Evolutionary conservation across 1,140 invertebrate genomes (phyloP), one percentile per base, ranked within the genome.

Genomic region (Hylaeus anthracinus): DNA sequence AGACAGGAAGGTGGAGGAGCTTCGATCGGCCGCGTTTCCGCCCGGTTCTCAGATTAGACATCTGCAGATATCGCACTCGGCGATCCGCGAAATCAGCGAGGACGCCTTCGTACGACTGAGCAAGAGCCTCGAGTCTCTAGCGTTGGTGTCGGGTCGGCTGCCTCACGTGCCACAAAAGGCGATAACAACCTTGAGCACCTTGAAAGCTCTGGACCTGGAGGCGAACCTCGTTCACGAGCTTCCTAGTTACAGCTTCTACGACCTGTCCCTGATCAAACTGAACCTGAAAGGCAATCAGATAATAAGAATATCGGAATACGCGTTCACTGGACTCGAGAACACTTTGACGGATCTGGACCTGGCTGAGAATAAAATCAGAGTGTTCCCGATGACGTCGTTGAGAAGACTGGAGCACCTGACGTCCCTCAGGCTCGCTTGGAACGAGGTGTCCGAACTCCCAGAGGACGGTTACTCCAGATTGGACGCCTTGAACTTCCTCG

Each of bases 221-320:
- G 95, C 96, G 64, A 98, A 98, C 91, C 95, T 96, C 86, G 97
- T 98, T 45, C 94, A 95, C 72, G 96, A 97, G 81, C 94, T 98
- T 63, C 96, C 96, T 1, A 97, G 96, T 86, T 98, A 98, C 90
- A 96, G 96, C 84, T 98, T 98, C 91, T 98, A 97, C 88, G 97
- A 97, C 1, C 94, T 98, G 72, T 95, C 95, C 14, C 92, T 98
- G 60, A 95, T 96, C 64, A 98, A 97, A 91, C 92, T 98, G 5
- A 98, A 97, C 90, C 93, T 98, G 64, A 98, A 98, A 92, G 96
- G 96, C 61, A 98, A 98, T 92, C 94, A 95, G 86, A 94, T 98
- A 88, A 94, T 95, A 64, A 95, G 96, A 83, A 96, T 97, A 88
- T 96, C 96, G 4, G 97, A 98, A 89, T 96, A 97, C 90, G 97